Percentiles rank a stretch among this genome's conserved stretches.
Evolutionary conservation across 2,797 vertebrate genomes (phyloP).

Genomic region (Anabas testudineus): DNA sequence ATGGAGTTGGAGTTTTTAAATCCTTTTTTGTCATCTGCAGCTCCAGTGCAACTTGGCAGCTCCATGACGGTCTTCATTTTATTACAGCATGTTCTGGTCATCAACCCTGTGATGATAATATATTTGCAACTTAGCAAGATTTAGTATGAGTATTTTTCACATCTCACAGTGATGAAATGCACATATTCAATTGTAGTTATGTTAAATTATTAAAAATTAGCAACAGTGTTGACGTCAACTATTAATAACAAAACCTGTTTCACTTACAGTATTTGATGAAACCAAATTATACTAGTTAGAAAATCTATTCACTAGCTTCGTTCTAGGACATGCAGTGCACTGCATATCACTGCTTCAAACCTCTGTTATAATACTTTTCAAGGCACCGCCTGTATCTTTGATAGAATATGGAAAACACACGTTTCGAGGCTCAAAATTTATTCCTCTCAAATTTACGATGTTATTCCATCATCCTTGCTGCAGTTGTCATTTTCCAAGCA

Average conservation of each 20-base stretch:
- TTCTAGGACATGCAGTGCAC: conserved; percentile 1
- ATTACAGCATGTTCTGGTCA: conserved; percentile 27
- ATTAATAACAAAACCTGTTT: conserved; percentile 14
- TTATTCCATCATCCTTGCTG: conserved; percentile 50
- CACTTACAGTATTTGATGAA: conserved; percentile 18
- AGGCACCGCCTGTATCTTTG: conserved; percentile 19
- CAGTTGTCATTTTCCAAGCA: conserved; percentile 60
- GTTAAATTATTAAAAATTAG: conserved; percentile 1
- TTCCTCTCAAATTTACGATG: conserved; percentile 53
- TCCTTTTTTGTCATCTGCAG: conserved; percentile 4
- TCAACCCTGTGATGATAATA: conserved; percentile 49
- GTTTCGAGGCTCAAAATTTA: conserved; percentile 52
- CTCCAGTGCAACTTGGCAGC: conserved; percentile 2
- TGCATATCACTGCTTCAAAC: conserved; percentile 19
- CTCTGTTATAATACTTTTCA: conserved; percentile 50
- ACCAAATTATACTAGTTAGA: conserved; percentile 16
- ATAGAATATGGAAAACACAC: conserved; percentile 56
- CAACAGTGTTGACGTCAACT: conserved; percentile 29
- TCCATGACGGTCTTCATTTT: conserved; percentile 17
- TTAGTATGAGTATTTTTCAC: conserved; percentile 39
- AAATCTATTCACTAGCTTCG: conserved; percentile 20
- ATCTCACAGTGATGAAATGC: conserved; percentile 8
- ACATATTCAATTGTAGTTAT: background rate
- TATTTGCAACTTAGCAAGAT: conserved; percentile 32
- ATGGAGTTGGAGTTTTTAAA: conserved; percentile 23